Base-by-base conservation (phyloP, 2,888 invertebrate genomes). In the Seladonia tumulorum region DNA sequence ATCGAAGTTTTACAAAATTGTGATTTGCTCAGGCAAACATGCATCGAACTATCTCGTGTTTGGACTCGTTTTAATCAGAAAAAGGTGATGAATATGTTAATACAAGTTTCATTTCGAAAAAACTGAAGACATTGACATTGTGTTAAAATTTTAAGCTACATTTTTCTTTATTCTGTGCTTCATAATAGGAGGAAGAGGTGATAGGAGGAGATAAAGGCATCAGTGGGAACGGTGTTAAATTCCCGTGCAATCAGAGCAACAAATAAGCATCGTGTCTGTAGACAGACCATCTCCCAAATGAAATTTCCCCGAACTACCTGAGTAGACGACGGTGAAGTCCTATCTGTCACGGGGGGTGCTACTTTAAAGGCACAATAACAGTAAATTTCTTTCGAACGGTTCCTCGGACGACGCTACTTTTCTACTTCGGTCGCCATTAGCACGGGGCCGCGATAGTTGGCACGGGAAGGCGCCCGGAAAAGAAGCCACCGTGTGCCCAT, bases 401-500 rank as follows among this genome's bases (percentile, higher is more conserved):
- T 66, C 66, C 5, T 12, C 5, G 22, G 68, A 18, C 29, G 35
- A 49, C 76, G 8, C 39, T 49, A 16, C 63, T 25, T 14, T 22
- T 53, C 35, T 57, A 39, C 18, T 18, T 39, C 60, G 29, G 25
- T 22, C 63, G 78, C 74, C 76, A 82, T 82, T 83, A 83, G 49
- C 82, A 25, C 42, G 49, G 35, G 49, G 39, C 35, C 10, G n/a
- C 35, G 68, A 72, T 45, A 71, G 70, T 78, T 80, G 81, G 84
- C 83, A 81, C 81, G 78, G 79, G 74, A 79, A 83, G 39, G 79
- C 47, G 66, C 63, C 63, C 63, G 76, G 76, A 72, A 84, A 83
- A 53, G 89, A 86, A 85, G 45, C 57, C 70, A 72, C 45, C 63
- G 71, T 10, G 16, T n/a, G 66, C 53, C 80, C 87, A 82, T 90